Evolutionary conservation across 2,888 invertebrate genomes (phyloP).

Genomic region (Leptura quadrifasciata): DNA sequence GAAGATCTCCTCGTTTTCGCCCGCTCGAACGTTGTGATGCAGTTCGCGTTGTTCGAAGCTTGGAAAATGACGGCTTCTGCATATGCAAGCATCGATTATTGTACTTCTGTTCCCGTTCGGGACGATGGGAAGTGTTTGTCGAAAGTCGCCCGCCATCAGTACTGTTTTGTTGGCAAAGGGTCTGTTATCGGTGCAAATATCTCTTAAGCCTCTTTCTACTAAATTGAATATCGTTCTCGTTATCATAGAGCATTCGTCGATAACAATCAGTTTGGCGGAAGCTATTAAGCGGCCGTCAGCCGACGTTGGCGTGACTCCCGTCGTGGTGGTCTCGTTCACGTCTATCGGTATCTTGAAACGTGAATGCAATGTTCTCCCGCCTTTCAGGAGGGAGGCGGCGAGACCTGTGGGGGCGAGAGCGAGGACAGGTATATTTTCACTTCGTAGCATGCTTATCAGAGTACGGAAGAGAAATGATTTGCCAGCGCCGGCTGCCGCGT

Average conservation of each 20-base stretch:
- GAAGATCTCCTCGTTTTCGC: not conserved
- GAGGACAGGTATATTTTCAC: not conserved
- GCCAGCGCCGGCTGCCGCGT: not conserved
- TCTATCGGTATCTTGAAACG: not conserved
- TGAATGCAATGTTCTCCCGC: slow-evolving; percentile 19
- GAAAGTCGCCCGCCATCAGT: slow-evolving; percentile 43
- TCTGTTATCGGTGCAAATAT: slow-evolving; percentile 1
- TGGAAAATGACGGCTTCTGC: not conserved
- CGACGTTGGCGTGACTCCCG: not conserved
- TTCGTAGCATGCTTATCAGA: not conserved
- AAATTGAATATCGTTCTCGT: not conserved
- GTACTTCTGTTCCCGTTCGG: slow-evolving; percentile 37
- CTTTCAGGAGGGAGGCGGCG: slow-evolving; percentile 3
- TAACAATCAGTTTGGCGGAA: not conserved
- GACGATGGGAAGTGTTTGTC: slow-evolving; percentile 47
- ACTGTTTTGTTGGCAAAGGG: slow-evolving; percentile 42
- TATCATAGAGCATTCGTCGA: slow-evolving; percentile 22
- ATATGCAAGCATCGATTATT: slow-evolving; percentile 42
- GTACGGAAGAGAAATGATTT: slow-evolving; percentile 18
- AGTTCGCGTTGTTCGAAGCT: not conserved
- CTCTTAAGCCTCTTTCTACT: slow-evolving; percentile 18
- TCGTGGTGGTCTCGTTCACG: slow-evolving; percentile 9
- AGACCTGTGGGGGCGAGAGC: slow-evolving; percentile 3
- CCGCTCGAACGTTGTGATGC: not conserved
- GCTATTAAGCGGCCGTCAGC: not conserved